These are phyloP conservation scores for Drosophila biarmipes DNA, from an alignment of 1,140 invertebrate species.

Conservation along the genomic window DNA sequence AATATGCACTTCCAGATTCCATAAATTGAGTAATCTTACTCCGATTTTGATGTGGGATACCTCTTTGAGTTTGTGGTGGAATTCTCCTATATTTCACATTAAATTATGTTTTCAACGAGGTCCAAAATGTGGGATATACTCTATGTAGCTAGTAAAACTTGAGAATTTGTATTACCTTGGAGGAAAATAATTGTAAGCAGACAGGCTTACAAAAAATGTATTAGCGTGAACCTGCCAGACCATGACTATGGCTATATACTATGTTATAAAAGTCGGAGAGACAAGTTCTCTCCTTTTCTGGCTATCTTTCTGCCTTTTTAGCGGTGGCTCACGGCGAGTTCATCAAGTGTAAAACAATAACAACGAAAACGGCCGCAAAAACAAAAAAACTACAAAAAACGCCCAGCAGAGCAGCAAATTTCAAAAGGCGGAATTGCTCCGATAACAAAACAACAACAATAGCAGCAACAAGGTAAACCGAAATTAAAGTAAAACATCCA, in stretches of 20 bases:
- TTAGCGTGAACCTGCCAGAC: constrained; percentile 41
- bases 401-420: constrained; percentile 48
- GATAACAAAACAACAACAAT: constrained; percentile 39
- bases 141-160: no score
- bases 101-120: no score
- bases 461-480: constrained; percentile 37
- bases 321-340: constrained; percentile 14
- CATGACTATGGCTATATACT: constrained; percentile 15
- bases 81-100: no score
- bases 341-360: constrained; percentile 53
- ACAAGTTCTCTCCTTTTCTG: constrained; percentile 36
- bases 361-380: constrained; percentile 16
- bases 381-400: constrained; percentile 25
- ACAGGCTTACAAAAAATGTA: constrained; percentile 28
- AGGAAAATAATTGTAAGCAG: constrained; percentile 8
- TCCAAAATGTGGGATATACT: no score
- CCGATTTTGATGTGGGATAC: no score
- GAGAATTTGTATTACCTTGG: constrained; percentile 1
- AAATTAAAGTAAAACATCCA: constrained; percentile 51
- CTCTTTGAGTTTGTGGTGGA: no score
- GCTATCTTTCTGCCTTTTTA: constrained; percentile 42
- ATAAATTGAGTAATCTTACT: no score
- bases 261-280: constrained; percentile 23
- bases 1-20: no score
- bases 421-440: constrained; percentile 51